Evolutionary conservation across 2,888 invertebrate species (phyloP).

Genomic region (Eupithecia tripunctaria): DNA sequence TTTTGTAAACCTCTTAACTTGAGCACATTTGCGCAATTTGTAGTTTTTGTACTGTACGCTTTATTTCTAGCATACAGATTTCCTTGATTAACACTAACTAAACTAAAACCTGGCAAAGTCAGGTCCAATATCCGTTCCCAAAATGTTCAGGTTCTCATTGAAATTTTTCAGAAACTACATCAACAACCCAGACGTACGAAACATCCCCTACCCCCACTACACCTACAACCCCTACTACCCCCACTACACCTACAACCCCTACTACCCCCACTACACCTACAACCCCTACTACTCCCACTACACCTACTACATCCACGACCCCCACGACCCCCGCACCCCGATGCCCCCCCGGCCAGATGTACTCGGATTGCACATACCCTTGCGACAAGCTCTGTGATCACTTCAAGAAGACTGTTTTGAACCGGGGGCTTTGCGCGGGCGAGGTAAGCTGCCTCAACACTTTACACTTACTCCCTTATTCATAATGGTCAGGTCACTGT

Average conservation of each 20-base stretch:
- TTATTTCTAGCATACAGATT: too few species aligned
- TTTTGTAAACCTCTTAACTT: too few species aligned
- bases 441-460: constrained; percentile 57
- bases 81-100: too few species aligned
- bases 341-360: constrained; percentile 81
- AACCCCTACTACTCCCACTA: neutral
- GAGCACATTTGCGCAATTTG: too few species aligned
- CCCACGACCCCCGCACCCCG: constrained; percentile 29
- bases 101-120: too few species aligned
- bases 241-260: neutral
- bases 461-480: too few species aligned
- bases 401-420: constrained; percentile 78
- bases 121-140: neutral
- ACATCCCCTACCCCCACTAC: neutral
- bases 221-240: neutral
- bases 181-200: neutral
- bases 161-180: constrained; percentile 10
- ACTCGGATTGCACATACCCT: constrained; percentile 88
- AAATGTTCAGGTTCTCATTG: neutral
- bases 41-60: too few species aligned
- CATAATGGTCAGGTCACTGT: too few species aligned
- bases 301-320: constrained; percentile 10
- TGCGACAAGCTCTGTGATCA: constrained; percentile 89
- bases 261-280: neutral
- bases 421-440: constrained; percentile 72